These are phyloP conservation scores for Poeciliopsis gracilis DNA, from an alignment of 2,797 vertebrate genomes.

Conservation along the genomic window DNA sequence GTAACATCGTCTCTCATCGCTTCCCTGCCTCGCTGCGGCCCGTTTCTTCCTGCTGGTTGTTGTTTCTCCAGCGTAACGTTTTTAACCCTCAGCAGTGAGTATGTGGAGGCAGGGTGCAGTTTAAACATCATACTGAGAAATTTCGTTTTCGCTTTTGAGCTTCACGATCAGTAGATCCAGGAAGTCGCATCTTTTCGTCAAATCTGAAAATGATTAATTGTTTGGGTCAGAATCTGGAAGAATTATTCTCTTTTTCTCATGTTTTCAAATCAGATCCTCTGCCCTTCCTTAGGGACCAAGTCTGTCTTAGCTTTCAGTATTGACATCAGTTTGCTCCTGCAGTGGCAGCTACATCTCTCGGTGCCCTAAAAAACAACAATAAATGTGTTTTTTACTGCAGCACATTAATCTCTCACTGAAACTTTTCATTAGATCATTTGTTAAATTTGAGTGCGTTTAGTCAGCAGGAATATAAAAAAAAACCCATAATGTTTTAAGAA, in stretches of 20 bases:
- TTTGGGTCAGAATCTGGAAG: neutral
- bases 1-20: neutral
- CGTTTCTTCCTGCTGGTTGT: neutral
- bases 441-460: neutral
- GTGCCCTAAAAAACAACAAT: neutral
- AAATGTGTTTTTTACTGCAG: neutral
- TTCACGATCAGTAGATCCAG: constrained; percentile 8
- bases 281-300: constrained; percentile 17
- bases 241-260: constrained; percentile 11
- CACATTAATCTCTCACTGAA: neutral
- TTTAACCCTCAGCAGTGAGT: neutral
- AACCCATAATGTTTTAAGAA: neutral
- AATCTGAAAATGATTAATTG: constrained; percentile 9
- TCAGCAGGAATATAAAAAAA: neutral
- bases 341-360: neutral
- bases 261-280: neutral
- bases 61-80: neutral
- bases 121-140: neutral
- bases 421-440: neutral
- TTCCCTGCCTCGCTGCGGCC: neutral
- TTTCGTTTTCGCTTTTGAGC: neutral
- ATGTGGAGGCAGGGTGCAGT: neutral
- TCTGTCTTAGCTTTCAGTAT: constrained; percentile 14
- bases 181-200: neutral
- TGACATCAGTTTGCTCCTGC: constrained; percentile 2